Base-by-base conservation (phyloP, 2,888 invertebrate genomes). In the Apodemia duryi region DNA sequence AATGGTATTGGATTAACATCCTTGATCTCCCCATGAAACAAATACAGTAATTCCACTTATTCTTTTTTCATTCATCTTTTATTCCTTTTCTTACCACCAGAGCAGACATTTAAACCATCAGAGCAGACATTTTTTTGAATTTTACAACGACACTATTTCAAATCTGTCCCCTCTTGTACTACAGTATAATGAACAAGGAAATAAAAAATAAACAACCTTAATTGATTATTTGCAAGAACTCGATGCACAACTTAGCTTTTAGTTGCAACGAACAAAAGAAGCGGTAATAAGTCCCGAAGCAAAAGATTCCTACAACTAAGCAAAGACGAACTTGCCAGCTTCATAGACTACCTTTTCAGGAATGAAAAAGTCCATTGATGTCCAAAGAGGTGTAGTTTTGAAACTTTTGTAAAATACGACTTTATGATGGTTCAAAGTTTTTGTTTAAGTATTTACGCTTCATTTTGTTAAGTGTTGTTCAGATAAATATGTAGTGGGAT, bases 241-340 rank as follows among this genome's bases (percentile, higher is more conserved):
- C 35, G 7, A 35, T 51, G 46, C 64, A 67, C 68, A 71, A 68
- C 66, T 71, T 65, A 60, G 64, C 66, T 71, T 67, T 66, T 64
- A 64, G 68, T 67, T 67, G 64, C 67, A 61, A 63, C 60, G 66
- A 70, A 71, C 70, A 68, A 70, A 70, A 65, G 67, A 64, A 38
- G 51, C 66, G 65, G 70, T 66, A 70, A 70, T 70, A 71, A 70
- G 54, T 54, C 54, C 41, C 41, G 51, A 60, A 51, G 61, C 29
- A 38, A 61, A 64, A 64, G 64, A 64, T 61, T 64, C 61, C 49
- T 41, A 54, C 54, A 54, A 54, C 54, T 61, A 38, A 51, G 61
- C 49, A 60, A 61, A 49, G 57, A 64, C 57, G 32, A 63, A 64
- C 61, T 64, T 28, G 35, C 51, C 61, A 49, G 60, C 64, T 61